These are phyloP conservation scores for Acanthacorydalis orientalis DNA, from an alignment of 2,888 invertebrate genomes.

Conservation along the genomic window DNA sequence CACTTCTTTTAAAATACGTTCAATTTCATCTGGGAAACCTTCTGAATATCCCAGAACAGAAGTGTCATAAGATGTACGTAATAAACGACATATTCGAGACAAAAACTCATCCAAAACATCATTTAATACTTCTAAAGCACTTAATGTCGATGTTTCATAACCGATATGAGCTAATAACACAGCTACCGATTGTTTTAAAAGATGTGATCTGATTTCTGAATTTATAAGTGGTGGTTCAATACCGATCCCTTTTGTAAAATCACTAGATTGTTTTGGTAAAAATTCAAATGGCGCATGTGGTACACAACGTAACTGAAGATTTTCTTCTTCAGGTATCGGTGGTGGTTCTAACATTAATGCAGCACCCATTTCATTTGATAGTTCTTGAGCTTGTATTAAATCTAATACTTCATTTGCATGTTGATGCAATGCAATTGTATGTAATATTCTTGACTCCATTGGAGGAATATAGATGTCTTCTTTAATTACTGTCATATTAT, in stretches of 20 bases:
- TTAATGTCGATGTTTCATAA: constrained; percentile 31
- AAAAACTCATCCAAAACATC: constrained; percentile 32
- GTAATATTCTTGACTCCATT: background rate
- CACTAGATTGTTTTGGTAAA: background rate
- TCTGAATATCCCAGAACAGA: constrained; percentile 23
- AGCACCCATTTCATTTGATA: background rate
- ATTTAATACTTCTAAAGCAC: constrained; percentile 28
- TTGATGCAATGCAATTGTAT: background rate
- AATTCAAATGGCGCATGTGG: background rate
- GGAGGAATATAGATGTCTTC: background rate
- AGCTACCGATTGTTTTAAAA: constrained; percentile 30
- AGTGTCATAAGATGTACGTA: constrained; percentile 35
- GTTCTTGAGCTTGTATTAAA: background rate
- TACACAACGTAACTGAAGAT: background rate
- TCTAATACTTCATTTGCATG: background rate
- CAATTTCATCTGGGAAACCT: constrained; percentile 37
- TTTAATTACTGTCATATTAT: background rate
- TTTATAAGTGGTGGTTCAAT: constrained; percentile 20
- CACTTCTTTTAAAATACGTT: constrained; percentile 40
- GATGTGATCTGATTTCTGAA: constrained; percentile 18
- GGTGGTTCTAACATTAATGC: background rate
- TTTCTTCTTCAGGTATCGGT: background rate
- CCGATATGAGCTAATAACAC: constrained; percentile 34
- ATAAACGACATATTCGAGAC: constrained; percentile 26
- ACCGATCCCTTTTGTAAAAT: constrained; percentile 16